Evolutionary conservation across 2,113 vertebrate species (phyloP).

Genomic region (Caloenas nicobarica): DNA sequence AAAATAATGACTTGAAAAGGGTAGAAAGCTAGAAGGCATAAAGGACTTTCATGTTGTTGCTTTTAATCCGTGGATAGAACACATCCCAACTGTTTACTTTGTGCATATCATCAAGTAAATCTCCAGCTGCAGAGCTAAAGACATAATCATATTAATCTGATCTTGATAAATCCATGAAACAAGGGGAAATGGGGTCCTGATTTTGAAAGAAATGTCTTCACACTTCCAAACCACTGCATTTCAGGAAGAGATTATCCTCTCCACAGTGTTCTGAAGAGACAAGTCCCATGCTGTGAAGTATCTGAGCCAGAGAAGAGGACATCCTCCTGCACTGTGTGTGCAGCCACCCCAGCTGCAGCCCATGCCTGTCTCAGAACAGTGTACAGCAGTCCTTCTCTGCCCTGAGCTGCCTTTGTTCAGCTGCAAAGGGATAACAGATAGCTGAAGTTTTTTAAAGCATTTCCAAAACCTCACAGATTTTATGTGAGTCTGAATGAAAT

Average conservation of each 20-base stretch:
- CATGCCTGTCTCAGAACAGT: no score
- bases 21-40: background rate
- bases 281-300: no score
- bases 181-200: background rate
- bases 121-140: background rate
- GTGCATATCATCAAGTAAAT: background rate
- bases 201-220: background rate
- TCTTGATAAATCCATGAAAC: background rate
- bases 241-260: background rate
- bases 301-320: fast-evolving
- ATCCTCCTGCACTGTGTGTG: fast-evolving
- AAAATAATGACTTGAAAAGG: background rate
- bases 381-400: fast-evolving
- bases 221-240: background rate
- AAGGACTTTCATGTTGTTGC: background rate
- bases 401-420: background rate
- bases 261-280: fast-evolving
- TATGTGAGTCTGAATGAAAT: background rate
- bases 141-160: background rate
- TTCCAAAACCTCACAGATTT: background rate
- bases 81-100: background rate
- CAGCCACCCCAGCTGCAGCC: fast-evolving
- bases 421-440: background rate
- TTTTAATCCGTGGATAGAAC: background rate
- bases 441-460: background rate